Base-by-base conservation (phyloP, 2,113 vertebrate species). In the Burhinus bistriatus region DNA sequence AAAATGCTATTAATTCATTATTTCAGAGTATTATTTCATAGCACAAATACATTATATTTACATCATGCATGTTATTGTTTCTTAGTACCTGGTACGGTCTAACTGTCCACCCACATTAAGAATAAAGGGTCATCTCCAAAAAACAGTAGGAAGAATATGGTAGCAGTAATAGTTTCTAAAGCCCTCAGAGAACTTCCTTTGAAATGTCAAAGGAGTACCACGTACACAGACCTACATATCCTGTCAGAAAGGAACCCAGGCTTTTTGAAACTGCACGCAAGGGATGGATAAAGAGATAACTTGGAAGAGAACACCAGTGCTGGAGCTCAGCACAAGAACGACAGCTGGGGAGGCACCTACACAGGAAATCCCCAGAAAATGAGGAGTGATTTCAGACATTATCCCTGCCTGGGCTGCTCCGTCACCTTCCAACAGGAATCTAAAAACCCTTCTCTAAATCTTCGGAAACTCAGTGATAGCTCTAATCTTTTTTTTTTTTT, bases 191-290 rank as follows among this genome's bases (percentile, higher is more conserved):
- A 81, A 51, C 20, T 51, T 81, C 6, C 20, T 12, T 32, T 78
- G 26, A 89, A 93, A 88, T 21, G 18, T 22, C 54, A 83, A 36
- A 77, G 45, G 15, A 77, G 3, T 5, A 26, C 6, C 36, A 47
- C 1, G 10, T 1, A 25, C 3, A 2, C 1, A 8, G 32, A 65
- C 8, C n/a, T 32, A 70, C 14, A 32, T 6, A 69, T 6, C 15
- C 45, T 2, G 1, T 2, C 51, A 72, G 68, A 70, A 89, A 55
- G 32, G 44, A 86, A 40, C 20, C 49, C 27, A 21, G 52, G 27
- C 9, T 51, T 47, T 86, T 42, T 17, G 34, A 88, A 93, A 88
- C 4, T 26, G 36, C 9, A 12, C 0, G 0, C 23, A 49, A 82
- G 27, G 25, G 18, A 34, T 14, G 22, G 49, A 73, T 61, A 83